Evolutionary conservation across 2,113 vertebrate genomes (phyloP), one percentile per base, ranked within the genome.

Genomic region (Forbesichthys agassizii): DNA sequence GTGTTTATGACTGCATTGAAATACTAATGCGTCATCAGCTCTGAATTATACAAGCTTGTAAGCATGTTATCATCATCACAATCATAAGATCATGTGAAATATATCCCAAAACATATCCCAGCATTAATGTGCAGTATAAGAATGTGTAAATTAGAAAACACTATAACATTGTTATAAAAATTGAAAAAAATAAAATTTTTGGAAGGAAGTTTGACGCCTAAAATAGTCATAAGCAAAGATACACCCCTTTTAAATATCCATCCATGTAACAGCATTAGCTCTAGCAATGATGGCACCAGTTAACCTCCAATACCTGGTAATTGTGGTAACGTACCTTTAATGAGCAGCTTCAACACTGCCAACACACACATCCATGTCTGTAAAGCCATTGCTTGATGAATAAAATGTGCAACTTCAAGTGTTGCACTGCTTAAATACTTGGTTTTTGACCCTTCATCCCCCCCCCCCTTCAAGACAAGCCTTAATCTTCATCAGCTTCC

Each of bases 351-450:
- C 0, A 16, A 13, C 20, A 85, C 48, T 27, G 62, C 47, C 58
- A 84, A n/a, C 0, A 53, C 0, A 9, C 52, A 61, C 58, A 68
- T 33, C 66, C 69, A 71, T 59, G 33, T 71, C 54, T 4, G 56
- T 20, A 59, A 47, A 66, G 81, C 66, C 86, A 88, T 88, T 36
- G 63, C 81, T 52, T 9, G n/a, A 77, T 77, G 27, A 27, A 27
- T 27, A 33, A 33, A 14, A 11, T 12, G 10, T 52, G 49, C 13
- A 0, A 20, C n/a, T 4, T 33, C 13, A 13, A 27, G 0, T 46
- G 16, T 68, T 52, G 66, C 61, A n/a, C 11, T 61, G 14, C 62
- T 74, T 84, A 77, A 83, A 82, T 33, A 5, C 27, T 64, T 14
- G 0, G 3, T 42, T 58, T 55, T 58, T 55, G 49, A 49, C 48